phyloP scores from a whole-genome alignment of 2,888 invertebrate species.

The Asteroscopus sphinx region DNA sequence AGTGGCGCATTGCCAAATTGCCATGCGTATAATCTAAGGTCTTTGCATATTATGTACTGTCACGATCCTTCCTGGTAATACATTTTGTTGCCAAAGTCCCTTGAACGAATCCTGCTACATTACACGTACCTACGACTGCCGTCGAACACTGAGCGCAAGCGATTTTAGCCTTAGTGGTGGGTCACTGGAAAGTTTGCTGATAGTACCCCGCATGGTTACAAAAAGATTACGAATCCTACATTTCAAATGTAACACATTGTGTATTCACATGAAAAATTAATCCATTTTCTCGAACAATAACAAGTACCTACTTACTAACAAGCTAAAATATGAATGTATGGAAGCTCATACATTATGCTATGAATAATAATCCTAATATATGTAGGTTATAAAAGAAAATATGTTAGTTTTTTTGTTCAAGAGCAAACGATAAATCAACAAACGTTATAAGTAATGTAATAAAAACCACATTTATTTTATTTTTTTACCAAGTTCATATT shows the following conservation, averaged over 20 bases:
- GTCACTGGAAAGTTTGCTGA: too few species aligned
- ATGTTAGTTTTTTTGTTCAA: conserved; percentile 34
- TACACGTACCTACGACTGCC: too few species aligned
- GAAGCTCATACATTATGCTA: conserved; percentile 34
- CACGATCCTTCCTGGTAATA: too few species aligned
- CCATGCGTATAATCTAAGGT: too few species aligned
- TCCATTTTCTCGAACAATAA: conserved; percentile 35
- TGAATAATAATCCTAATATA: conserved; percentile 50
- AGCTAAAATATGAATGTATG: conserved; percentile 35
- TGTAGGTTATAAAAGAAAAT: conserved; percentile 46
- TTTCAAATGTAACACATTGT: conserved; percentile 12
- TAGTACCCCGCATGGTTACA: neutral
- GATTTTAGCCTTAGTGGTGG: too few species aligned
- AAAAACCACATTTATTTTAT: conserved; percentile 37
- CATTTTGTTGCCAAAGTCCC: too few species aligned
- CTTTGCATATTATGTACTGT: too few species aligned
- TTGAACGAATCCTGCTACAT: too few species aligned
- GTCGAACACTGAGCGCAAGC: too few species aligned
- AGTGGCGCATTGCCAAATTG: too few species aligned
- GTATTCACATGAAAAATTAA: conserved; percentile 18
- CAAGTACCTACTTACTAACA: conserved; percentile 39
- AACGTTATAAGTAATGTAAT: conserved; percentile 38
- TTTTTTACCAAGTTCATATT: conserved; percentile 25
- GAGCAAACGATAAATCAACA: conserved; percentile 37
- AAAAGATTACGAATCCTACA: neutral